phyloP scores from a whole-genome alignment of 2,888 invertebrate species.

The Gisinianus flammeolus region DNA sequence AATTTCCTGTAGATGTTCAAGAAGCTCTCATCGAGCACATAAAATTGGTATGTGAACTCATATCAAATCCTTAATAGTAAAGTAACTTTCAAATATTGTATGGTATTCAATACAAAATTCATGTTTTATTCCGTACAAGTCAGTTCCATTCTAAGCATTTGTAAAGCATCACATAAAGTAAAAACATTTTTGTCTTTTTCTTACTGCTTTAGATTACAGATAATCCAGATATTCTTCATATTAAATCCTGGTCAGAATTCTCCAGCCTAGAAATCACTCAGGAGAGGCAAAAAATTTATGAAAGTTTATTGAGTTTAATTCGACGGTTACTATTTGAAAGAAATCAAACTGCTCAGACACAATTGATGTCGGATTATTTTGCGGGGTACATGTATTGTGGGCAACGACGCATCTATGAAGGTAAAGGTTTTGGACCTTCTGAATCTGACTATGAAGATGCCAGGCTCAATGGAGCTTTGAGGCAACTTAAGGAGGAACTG shows the following conservation, averaged over 20 bases:
- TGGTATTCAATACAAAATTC: neutral
- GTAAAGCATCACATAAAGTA: too few relatives aligned
- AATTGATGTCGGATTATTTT: conserved; percentile 55
- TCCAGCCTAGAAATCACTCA: conserved; percentile 39
- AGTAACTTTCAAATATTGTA: neutral
- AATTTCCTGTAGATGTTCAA: conserved; percentile 55
- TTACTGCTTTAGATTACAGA: conserved; percentile 48
- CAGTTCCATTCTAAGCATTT: too few relatives aligned
- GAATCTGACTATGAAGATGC: conserved; percentile 53
- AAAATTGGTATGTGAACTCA: conserved; percentile 50
- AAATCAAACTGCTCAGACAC: conserved; percentile 55
- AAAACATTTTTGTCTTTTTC: conserved; percentile 14
- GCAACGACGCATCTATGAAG: conserved; percentile 52
- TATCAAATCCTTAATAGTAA: conserved; percentile 25
- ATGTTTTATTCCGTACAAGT: neutral
- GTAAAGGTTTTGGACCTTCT: conserved; percentile 47
- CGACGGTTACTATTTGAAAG: conserved; percentile 53
- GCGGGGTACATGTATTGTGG: conserved; percentile 57
- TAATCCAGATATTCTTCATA: conserved; percentile 56
- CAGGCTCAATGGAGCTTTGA: conserved; percentile 49
- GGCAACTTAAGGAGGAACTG: conserved; percentile 57
- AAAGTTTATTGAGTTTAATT: conserved; percentile 50
- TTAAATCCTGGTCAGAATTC: conserved; percentile 55
- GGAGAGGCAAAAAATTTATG: conserved; percentile 56
- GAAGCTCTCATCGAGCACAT: conserved; percentile 56